Evolutionary conservation across 2,113 vertebrate genomes (phyloP).

Genomic region (Hippocampus abdominalis): DNA sequence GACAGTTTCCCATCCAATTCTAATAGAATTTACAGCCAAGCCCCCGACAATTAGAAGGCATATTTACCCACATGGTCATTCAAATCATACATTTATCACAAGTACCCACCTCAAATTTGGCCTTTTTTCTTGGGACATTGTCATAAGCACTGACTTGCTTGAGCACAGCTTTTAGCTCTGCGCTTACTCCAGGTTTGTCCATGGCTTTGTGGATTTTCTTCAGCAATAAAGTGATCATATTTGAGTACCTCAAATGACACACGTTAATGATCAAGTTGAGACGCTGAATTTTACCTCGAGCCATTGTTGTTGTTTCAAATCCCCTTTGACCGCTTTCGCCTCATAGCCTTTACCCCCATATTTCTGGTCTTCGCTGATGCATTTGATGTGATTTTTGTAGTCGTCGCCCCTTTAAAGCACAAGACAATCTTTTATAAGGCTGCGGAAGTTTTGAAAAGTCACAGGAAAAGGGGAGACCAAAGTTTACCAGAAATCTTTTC

Average conservation of each 20-base stretch:
- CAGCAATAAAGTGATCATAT: slow-evolving; percentile 15
- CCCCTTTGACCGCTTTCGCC: slow-evolving; percentile 86
- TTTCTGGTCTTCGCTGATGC: slow-evolving; percentile 91
- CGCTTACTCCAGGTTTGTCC: slow-evolving; percentile 78
- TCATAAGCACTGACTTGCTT: slow-evolving; percentile 81
- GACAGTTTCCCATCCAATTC: slow-evolving; percentile 97
- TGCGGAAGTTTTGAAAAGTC: neutral
- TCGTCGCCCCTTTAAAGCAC: slow-evolving; percentile 78
- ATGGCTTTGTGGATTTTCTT: slow-evolving; percentile 86
- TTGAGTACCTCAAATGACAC: neutral
- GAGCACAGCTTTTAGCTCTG: slow-evolving; percentile 79
- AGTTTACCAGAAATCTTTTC: slow-evolving; percentile 89
- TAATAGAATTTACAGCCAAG: slow-evolving; percentile 38
- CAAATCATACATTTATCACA: neutral
- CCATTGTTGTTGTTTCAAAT: slow-evolving; percentile 92
- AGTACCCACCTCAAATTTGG: slow-evolving; percentile 85
- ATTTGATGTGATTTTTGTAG: slow-evolving; percentile 85
- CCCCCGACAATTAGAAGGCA: neutral
- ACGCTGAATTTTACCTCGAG: slow-evolving; percentile 75
- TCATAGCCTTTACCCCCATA: slow-evolving; percentile 91
- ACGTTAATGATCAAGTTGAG: neutral
- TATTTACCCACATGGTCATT: neutral
- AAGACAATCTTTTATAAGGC: neutral
- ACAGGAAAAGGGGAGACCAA: neutral
- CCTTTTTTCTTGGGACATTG: slow-evolving; percentile 92